phyloP scores from a whole-genome alignment of 1,140 invertebrate species.

The Formica exsecta region DNA sequence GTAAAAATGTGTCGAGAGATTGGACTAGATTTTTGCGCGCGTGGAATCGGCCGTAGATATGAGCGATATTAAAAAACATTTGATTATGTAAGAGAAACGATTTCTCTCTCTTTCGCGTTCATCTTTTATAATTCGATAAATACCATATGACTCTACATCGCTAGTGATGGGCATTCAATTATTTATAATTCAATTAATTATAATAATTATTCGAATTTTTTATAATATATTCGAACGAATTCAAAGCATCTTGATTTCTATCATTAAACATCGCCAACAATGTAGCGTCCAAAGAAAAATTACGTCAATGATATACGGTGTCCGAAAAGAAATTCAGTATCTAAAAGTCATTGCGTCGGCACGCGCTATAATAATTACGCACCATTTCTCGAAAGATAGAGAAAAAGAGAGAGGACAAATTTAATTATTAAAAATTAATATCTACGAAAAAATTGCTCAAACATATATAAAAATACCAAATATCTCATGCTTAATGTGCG shows the following conservation, averaged over 20 bases:
- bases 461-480: neutral
- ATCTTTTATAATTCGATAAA: slow-evolving; percentile 33
- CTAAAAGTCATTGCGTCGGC: neutral
- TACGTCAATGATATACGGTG: slow-evolving; percentile 11
- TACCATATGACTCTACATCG: slow-evolving; percentile 18
- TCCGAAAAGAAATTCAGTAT: slow-evolving; percentile 43
- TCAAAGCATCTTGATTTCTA: too few relatives aligned
- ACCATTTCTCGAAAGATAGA: slow-evolving; percentile 13
- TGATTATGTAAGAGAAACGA: neutral
- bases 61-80: slow-evolving; percentile 11
- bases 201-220: too few relatives aligned
- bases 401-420: neutral
- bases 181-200: too few relatives aligned
- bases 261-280: neutral
- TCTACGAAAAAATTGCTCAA: neutral
- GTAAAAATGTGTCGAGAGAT: slow-evolving; percentile 57
- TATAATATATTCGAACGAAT: too few relatives aligned
- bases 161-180: too few relatives aligned
- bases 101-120: neutral
- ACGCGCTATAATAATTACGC: slow-evolving; percentile 25
- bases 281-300: slow-evolving; percentile 24
- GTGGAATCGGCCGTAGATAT: slow-evolving; percentile 22
- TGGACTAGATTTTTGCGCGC: slow-evolving; percentile 72
- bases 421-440: slow-evolving; percentile 10
- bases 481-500: neutral